Evolutionary conservation across 2,113 vertebrate species (phyloP).

Genomic region (Sula dactylatra): DNA sequence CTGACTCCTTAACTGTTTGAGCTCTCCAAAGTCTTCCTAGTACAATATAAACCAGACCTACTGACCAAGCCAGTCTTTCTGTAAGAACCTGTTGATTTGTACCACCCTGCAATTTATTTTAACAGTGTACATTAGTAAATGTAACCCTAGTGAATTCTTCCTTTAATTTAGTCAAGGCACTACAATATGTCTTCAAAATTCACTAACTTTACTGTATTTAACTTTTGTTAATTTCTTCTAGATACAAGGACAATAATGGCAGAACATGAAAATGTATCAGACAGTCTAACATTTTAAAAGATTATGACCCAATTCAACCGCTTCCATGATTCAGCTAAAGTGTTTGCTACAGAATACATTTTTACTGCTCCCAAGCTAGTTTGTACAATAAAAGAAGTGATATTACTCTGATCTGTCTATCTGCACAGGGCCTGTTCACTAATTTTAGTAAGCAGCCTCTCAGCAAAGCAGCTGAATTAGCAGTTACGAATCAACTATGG

Average conservation of each 20-base stretch:
- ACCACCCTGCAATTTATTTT: not conserved
- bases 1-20: not conserved
- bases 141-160: not conserved
- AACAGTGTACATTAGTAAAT: not conserved
- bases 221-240: not conserved
- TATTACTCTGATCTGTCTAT: not conserved
- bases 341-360: not conserved
- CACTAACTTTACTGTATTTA: not conserved
- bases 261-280: not conserved
- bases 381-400: not conserved
- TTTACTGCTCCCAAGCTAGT: not conserved
- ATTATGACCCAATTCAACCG: not conserved
- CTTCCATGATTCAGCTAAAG: not conserved
- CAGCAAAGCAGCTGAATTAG: not conserved
- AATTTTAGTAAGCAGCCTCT: not conserved
- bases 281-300: not conserved
- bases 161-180: not conserved
- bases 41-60: not conserved
- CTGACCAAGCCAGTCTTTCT: not conserved
- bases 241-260: not conserved
- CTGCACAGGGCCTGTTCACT: not conserved
- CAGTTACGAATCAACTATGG: accelerated
- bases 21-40: not conserved
- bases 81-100: not conserved
- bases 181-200: not conserved